A percentile compares a stretch with the other conserved stretches of the same genome.
phyloP scores from a whole-genome alignment of 2,797 vertebrate genomes.

The Masticophis lateralis region DNA sequence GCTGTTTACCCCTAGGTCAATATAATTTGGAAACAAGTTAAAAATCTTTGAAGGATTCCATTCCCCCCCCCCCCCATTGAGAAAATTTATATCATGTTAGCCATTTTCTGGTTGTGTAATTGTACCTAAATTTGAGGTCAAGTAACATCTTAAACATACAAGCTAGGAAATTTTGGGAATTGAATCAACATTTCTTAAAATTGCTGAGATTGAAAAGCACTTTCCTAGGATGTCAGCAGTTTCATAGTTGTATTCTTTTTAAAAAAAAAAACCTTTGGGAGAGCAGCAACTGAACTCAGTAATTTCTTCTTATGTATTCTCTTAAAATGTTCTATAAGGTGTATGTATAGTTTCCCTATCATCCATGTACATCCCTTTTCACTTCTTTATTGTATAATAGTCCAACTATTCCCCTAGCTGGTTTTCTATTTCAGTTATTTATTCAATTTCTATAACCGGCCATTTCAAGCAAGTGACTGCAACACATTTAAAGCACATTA shows the following conservation, averaged over 20 bases:
- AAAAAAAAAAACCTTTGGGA: background rate
- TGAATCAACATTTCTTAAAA: background rate
- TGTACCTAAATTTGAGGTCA: too few species aligned
- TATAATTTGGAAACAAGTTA: background rate
- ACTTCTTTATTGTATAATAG: background rate
- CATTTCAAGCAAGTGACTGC: background rate
- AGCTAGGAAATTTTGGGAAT: background rate
- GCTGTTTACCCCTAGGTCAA: background rate
- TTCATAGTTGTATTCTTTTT: background rate
- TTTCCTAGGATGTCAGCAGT: background rate
- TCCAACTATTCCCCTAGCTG: background rate
- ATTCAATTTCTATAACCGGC: background rate
- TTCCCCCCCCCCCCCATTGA: background rate
- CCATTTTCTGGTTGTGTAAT: too few species aligned
- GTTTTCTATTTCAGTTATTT: background rate
- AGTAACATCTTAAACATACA: too few species aligned
- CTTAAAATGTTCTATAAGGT: background rate
- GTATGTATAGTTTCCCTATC: background rate
- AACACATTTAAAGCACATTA: background rate
- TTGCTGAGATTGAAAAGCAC: background rate
- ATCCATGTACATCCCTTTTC: background rate
- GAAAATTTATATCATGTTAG: too few species aligned
- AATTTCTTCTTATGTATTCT: background rate
- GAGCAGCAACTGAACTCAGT: background rate
- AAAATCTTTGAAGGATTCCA: background rate